Evolutionary conservation across 2,113 vertebrate genomes (phyloP).

Genomic region (Oryzias woworae): DNA sequence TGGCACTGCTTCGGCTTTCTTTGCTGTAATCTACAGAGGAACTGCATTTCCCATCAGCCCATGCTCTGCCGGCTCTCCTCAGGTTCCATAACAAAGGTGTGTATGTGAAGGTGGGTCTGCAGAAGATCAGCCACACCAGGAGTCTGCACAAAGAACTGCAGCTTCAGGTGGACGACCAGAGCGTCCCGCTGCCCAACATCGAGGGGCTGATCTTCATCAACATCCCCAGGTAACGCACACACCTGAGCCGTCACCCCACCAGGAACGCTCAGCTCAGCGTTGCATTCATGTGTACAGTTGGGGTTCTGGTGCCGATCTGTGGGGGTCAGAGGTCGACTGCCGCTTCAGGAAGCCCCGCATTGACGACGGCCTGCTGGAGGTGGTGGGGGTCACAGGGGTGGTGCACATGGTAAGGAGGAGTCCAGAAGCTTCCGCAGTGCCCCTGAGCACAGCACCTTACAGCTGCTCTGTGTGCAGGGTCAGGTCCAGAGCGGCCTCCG

Average conservation of each 20-base stretch:
- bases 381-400: slow-evolving; percentile 94
- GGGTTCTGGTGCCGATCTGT: slow-evolving; percentile 95
- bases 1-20: too few relatives aligned
- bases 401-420: slow-evolving; percentile 91
- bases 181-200: slow-evolving; percentile 88
- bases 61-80: background rate
- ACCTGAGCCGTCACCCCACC: background rate
- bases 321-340: slow-evolving; percentile 90
- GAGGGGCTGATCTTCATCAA: slow-evolving; percentile 98
- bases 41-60: slow-evolving; percentile 12
- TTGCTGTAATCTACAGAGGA: background rate
- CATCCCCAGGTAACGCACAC: slow-evolving; percentile 87
- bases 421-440: background rate
- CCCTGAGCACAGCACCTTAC: background rate
- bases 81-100: slow-evolving; percentile 98
- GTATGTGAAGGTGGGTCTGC: slow-evolving; percentile 91
- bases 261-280: too few relatives aligned
- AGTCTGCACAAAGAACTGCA: slow-evolving; percentile 88
- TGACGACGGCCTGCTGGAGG: slow-evolving; percentile 91
- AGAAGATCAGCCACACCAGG: slow-evolving; percentile 89
- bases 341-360: slow-evolving; percentile 87
- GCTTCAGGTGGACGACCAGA: slow-evolving; percentile 87
- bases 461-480: slow-evolving; percentile 78
- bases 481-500: slow-evolving; percentile 95
- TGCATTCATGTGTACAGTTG: slow-evolving; percentile 77